These are phyloP conservation scores for Plagodis dolabraria DNA, from an alignment of 2,888 invertebrate species.

Conservation along the genomic window DNA sequence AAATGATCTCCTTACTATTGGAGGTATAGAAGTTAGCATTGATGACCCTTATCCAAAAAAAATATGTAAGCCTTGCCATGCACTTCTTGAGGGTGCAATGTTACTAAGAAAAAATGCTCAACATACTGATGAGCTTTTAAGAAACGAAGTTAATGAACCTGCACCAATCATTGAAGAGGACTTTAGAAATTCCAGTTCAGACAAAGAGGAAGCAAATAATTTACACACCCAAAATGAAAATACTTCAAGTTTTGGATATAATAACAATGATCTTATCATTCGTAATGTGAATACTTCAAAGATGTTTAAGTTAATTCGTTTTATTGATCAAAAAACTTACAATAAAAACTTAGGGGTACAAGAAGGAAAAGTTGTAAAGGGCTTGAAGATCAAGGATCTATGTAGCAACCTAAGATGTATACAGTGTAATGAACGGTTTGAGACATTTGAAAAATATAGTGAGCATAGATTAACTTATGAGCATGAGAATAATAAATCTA, in stretches of 20 bases:
- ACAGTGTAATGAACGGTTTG: slow-evolving; percentile 62
- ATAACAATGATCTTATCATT: too few species aligned
- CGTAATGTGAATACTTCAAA: too few species aligned
- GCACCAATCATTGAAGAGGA: too few species aligned
- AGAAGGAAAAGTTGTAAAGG: too few species aligned
- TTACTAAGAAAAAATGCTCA: slow-evolving; percentile 70
- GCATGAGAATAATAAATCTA: slow-evolving; percentile 62
- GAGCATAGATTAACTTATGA: slow-evolving; percentile 63
- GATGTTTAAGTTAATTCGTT: too few species aligned
- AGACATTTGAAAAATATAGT: slow-evolving; percentile 56
- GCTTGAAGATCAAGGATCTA: too few species aligned
- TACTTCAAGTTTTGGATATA: too few species aligned
- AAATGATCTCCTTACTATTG: slow-evolving; percentile 54
- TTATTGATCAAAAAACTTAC: too few species aligned
- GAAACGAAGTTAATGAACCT: slow-evolving; percentile 6
- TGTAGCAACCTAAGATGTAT: slow-evolving; percentile 43
- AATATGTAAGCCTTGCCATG: slow-evolving; percentile 63
- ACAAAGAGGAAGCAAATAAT: not conserved
- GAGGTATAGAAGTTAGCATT: slow-evolving; percentile 54
- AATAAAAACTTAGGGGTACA: too few species aligned
- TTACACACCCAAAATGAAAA: slow-evolving; percentile 26
- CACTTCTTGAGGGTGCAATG: slow-evolving; percentile 65
- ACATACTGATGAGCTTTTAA: slow-evolving; percentile 57
- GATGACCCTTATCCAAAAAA: slow-evolving; percentile 67
- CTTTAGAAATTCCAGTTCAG: too few species aligned